Conservation (phyloP, 2,888 invertebrate species). For the Caenorhabditis auriculariae region DNA sequence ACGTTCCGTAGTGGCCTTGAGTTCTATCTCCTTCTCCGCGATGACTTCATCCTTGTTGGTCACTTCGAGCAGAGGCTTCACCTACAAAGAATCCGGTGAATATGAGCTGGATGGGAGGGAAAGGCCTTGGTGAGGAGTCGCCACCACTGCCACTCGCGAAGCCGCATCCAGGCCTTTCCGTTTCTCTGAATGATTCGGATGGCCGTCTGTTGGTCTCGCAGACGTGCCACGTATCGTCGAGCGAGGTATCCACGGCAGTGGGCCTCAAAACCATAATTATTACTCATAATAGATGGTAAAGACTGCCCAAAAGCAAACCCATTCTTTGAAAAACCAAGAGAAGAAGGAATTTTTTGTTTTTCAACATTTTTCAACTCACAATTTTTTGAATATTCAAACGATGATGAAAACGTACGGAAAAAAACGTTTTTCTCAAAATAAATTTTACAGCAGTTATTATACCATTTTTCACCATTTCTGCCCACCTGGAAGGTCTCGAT, state of each 20-base stretch:
- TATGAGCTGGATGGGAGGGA: not conserved
- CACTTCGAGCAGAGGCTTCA: constrained; percentile 88
- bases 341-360: too few species aligned
- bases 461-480: too few species aligned
- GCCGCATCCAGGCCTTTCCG: constrained; percentile 94
- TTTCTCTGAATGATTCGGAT: constrained; percentile 97
- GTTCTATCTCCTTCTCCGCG: constrained; percentile 92
- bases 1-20: constrained; percentile 66
- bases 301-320: constrained; percentile 72
- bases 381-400: too few species aligned
- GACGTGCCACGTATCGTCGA: constrained; percentile 82
- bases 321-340: too few species aligned
- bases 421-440: too few species aligned
- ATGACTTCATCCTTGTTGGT: constrained; percentile 98
- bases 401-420: too few species aligned
- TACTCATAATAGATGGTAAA: constrained; percentile 89
- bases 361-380: too few species aligned
- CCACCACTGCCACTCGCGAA: constrained; percentile 99
- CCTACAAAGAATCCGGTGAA: constrained; percentile 63
- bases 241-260: constrained; percentile 94
- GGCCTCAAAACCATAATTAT: constrained; percentile 84
- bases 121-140: constrained; percentile 87
- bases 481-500: constrained; percentile 87
- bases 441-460: too few species aligned
- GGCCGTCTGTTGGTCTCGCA: constrained; percentile 90